Evolutionary conservation across 2,113 vertebrate species (phyloP), one percentile per base, ranked within the genome.

Genomic region (western clawed frog (Xenopus tropicalis)): DNA sequence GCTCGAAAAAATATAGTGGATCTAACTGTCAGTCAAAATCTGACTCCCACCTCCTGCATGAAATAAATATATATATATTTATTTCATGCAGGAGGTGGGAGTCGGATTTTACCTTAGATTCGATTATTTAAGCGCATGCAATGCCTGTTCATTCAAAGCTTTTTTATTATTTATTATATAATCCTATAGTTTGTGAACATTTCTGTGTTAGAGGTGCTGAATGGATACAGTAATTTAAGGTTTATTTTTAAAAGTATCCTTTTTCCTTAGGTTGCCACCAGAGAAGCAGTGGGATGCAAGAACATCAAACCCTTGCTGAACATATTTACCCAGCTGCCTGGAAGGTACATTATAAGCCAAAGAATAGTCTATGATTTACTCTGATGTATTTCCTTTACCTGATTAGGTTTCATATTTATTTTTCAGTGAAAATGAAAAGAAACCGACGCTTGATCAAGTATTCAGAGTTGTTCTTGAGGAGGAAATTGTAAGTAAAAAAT

Each of bases 381-480:
- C 29, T 37, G 2, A 6, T 37, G 29, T 37, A n/a, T n/a, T n/a
- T 37, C 10, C 29, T 9, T 37, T 59, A 25, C 1, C 23, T 24
- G 21, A 24, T 4, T 25, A 6, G 21, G 23, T 10, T 8, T 21
- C 2, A 20, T 74, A 19, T 52, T 42, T 85, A 85, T 86, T 71
- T 83, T 71, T 20, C 88, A 99, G 97, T 90, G 97, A 99, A 87
- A 88, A 94, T 62, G 97, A 99, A 75, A 99, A 98, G 88, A 98
- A 98, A 70, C 93, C 91, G 62, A 97, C 96, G 1, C 90, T 99
- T 61, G 97, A 99, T 82, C 96, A 98, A 82, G 92, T 95, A 75
- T 93, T 99, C 78, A 90, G 96, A 83, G 91, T 91, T 52, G 88
- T 96, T 70, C 87, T 99, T 61, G 96, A 97, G 81, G 95, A 95